Evolutionary conservation across 2,113 vertebrate species (phyloP).

Genomic region (Bujurquina vittata): DNA sequence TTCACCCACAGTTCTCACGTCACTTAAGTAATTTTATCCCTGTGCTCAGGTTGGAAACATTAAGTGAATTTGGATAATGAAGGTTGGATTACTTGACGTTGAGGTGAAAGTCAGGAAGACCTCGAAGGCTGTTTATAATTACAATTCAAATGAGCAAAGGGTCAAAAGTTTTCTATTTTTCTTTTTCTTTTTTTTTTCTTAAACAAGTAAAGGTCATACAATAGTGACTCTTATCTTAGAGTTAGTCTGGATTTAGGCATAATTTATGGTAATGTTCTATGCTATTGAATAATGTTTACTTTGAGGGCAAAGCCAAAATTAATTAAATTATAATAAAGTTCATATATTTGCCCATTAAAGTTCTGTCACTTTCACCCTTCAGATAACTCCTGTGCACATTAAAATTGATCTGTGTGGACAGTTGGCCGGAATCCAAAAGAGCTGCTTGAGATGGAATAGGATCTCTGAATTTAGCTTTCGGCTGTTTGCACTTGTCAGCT

Average conservation of each 20-base stretch:
- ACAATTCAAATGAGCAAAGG: conserved; percentile 45
- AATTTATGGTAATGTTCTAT: conserved; percentile 55
- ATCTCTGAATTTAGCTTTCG: conserved; percentile 20
- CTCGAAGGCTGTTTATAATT: conserved; percentile 55
- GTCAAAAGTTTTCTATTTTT: conserved; percentile 7
- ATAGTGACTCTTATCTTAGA: conserved; percentile 9
- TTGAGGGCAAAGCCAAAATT: conserved; percentile 44
- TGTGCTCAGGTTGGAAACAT: conserved; percentile 1
- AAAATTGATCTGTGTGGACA: conserved; percentile 51
- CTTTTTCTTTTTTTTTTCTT: not conserved
- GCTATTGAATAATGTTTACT: conserved; percentile 58
- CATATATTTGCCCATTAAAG: conserved; percentile 38
- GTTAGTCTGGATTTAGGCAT: conserved; percentile 2
- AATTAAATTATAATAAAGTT: conserved; percentile 51
- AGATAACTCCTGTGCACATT: conserved; percentile 45
- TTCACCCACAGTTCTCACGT: not conserved
- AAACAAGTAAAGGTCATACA: conserved; percentile 48
- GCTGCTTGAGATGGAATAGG: conserved; percentile 33
- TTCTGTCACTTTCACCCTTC: conserved; percentile 45
- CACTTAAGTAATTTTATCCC: not conserved
- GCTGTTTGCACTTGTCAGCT: conserved; percentile 37
- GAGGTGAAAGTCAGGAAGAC: conserved; percentile 47
- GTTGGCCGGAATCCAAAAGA: conserved; percentile 34
- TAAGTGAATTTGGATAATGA: conserved; percentile 45
- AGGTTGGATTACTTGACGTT: not conserved